Percentiles rank a stretch among this genome's conserved stretches.
Conservation (phyloP, 92 coral and sea anemone genomes). For the Porites divaricata region DNA sequence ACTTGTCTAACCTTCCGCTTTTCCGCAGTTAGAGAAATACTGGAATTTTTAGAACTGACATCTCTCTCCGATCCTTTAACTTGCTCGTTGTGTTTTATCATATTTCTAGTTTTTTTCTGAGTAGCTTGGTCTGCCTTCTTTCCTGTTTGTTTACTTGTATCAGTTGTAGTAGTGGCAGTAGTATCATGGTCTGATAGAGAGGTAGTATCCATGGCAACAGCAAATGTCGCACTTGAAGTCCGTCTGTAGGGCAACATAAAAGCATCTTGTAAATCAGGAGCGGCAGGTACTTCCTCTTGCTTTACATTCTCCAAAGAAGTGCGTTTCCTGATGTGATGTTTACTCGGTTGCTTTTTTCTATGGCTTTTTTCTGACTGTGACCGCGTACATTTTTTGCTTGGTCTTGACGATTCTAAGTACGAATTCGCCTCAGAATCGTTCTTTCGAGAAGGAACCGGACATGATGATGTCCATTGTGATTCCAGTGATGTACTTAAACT, state of each 20-base stretch:
- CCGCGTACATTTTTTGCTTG: neutral
- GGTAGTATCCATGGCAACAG: slow-evolving; percentile 63
- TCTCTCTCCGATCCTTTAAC: neutral
- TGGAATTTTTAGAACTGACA: slow-evolving; percentile 28
- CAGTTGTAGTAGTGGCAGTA: neutral
- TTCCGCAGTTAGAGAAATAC: slow-evolving; percentile 20
- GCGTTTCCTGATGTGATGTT: slow-evolving; percentile 32
- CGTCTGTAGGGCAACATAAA: slow-evolving; percentile 85
- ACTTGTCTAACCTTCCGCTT: slow-evolving; percentile 7
- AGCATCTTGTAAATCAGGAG: slow-evolving; percentile 66
- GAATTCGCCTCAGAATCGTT: slow-evolving; percentile 47
- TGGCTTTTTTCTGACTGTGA: slow-evolving; percentile 38
- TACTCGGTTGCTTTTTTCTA: slow-evolving; percentile 27
- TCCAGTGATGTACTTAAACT: slow-evolving; percentile 61
- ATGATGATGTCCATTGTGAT: slow-evolving; percentile 66
- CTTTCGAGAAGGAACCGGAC: slow-evolving; percentile 61
- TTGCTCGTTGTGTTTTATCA: neutral
- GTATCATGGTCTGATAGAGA: slow-evolving; percentile 6
- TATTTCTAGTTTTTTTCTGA: neutral
- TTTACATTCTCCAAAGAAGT: slow-evolving; percentile 29
- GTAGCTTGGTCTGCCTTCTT: slow-evolving; percentile 18
- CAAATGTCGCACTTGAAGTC: slow-evolving; percentile 88
- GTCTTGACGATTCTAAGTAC: neutral
- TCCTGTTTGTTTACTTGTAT: slow-evolving; percentile 14
- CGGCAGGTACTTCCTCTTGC: neutral